Evolutionary conservation across 2,797 vertebrate species (phyloP), one percentile per base, ranked within the genome.

Genomic region (Microctenopoma steveboyesi): DNA sequence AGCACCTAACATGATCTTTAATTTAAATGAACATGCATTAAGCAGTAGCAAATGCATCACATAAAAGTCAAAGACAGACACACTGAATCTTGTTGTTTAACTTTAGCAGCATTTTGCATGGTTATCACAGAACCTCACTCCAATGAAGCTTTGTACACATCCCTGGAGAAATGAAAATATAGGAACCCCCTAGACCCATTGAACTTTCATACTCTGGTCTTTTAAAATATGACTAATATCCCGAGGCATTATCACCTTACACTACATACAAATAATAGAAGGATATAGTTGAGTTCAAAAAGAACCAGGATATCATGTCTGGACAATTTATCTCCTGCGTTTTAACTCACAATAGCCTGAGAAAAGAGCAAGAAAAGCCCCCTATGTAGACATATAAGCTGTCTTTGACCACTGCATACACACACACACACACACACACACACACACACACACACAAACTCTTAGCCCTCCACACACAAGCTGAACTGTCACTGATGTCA

Each of bases 401-500:
- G 40, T 48, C 58, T 68, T 35, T 70, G 25, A 78, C 79, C 62
- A 25, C 25, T 37, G 55, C 18, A 65, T 8, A 30, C 57, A 54
- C 54, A 54, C 33, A 60, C 22, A 59, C 28, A 52, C 3, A 72
- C 14, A 18, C 37, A 65, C 12, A 35, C 60, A 54, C 54, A 54
- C 33, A 18, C 37, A 65, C 12, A 35, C 60, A 54, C 54, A 50
- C 4, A 72, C 14, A 22, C 37, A 65, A 62, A 57, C 52, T 67
- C 54, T 25, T 58, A 43, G 15, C 40, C 58, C 50, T 60, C 53
- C 60, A 69, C 73, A 52, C 77, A 70, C 50, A 54, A 42, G 40
- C 64, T 72, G 49, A 62, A 82, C 73, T 57, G 68, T 75, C 71
- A 78, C 64, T 88, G 82, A 69, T 66, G 74, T 74, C 42, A 73